Base-by-base conservation (phyloP, 2,113 vertebrate genomes). In the Mionectes macconnelli region DNA sequence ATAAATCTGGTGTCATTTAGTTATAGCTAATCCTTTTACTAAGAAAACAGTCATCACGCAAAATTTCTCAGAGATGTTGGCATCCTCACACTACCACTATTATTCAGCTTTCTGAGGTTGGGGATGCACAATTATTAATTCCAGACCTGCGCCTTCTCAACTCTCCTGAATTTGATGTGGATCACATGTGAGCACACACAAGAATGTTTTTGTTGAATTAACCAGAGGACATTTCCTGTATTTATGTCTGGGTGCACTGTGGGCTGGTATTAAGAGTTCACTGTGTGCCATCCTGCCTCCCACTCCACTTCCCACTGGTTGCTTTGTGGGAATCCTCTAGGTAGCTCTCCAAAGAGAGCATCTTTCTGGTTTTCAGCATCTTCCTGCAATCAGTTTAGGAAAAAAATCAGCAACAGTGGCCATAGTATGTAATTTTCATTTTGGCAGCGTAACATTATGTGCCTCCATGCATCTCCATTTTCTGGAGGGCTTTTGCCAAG, bases 11-110 rank as follows among this genome's bases (percentile, higher is more conserved):
- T 35, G 52, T 76, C 10, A 74, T 92, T 94, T 96, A 88, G 55
- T 93, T 90, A 69, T 30, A 80, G 81, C 44, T 92, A 96, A 91
- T 93, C 83, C 39, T 86, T 92, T 85, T 70, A 35, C 69, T 78
- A 67, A 92, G 78, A 91, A 39, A 49, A 59, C 53, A 69, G 60
- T 31, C 80, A 78, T 69, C 30, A 39, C 37, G 75, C 60, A 63
- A 53, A 17, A 84, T 74, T 89, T 40, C 77, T 84, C 72, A 73
- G 70, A 90, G 67, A 83, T 87, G 22, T 78, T 76, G 63, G 39
- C 21, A 60, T 90, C 53, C 49, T 86, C 9, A 2, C 1, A 49
- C 69, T 76, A 76, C 37, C 6, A 1, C 31, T 81, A 30, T 66
- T 70, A 78, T 17, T 13, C 75, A 87, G 83, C 17, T 27, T 78